These are phyloP conservation scores for Capitulum mitella DNA, from an alignment of 2,888 invertebrate genomes.

Conservation along the genomic window DNA sequence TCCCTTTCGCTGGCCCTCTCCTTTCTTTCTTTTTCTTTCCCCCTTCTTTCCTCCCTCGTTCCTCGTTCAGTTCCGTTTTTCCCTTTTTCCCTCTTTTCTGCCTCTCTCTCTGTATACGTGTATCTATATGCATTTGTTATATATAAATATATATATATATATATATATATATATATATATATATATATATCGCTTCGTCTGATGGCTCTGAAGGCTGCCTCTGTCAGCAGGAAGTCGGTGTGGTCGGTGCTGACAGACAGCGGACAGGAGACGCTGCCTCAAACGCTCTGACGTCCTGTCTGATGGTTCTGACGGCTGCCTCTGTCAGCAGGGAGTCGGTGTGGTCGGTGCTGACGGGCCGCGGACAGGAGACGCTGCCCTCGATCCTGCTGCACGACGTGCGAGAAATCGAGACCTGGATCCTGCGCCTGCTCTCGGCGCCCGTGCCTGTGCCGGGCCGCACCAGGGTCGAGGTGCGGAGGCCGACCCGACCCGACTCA, in stretches of 20 bases:
- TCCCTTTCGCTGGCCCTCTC: not conserved
- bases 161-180: too few relatives aligned
- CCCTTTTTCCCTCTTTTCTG: not conserved
- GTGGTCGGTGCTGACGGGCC: conserved; percentile 86
- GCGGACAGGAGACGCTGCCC: conserved; percentile 52
- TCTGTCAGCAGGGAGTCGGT: conserved; percentile 69
- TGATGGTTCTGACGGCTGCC: not conserved
- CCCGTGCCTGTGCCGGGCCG: conserved; percentile 97
- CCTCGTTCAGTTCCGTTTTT: too few relatives aligned
- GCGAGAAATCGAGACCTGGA: conserved; percentile 98
- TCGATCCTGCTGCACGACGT: conserved; percentile 91
- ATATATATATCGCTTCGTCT: too few relatives aligned
- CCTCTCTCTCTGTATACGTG: too few relatives aligned
- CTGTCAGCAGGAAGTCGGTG: not conserved
- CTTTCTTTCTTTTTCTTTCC: not conserved
- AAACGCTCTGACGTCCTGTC: not conserved
- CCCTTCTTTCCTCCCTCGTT: not conserved
- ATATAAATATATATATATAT: too few relatives aligned
- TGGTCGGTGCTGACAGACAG: conserved; percentile 44
- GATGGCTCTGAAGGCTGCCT: not conserved
- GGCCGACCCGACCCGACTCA: not conserved
- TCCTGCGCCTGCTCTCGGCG: conserved; percentile 85
- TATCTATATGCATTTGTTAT: too few relatives aligned
- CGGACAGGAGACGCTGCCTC: conserved; percentile 53
- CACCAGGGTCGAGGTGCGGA: conserved; percentile 62